Conservation (phyloP, 2,888 invertebrate genomes). For the Lasioglossum figueresi region DNA sequence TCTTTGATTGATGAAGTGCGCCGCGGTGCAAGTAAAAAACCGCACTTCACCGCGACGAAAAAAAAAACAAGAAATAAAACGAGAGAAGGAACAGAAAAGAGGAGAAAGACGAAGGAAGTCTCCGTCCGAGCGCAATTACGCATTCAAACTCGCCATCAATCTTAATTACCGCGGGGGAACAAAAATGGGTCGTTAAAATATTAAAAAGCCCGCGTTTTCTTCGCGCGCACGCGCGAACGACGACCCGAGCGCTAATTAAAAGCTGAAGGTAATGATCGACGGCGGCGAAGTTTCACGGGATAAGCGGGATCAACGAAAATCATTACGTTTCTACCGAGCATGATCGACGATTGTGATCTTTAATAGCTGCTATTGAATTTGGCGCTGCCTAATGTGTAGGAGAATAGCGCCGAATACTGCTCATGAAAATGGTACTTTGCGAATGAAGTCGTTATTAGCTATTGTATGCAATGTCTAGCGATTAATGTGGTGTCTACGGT, state of each 20-base stretch:
- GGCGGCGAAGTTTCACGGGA: conserved; percentile 17
- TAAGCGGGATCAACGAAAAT: conserved; percentile 8
- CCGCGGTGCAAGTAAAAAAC: conserved; percentile 39
- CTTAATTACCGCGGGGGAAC: conserved; percentile 67
- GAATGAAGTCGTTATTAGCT: not conserved
- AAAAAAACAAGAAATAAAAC: not conserved
- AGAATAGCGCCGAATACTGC: not conserved
- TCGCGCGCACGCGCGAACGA: conserved; percentile 31
- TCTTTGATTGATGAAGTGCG: conserved; percentile 71
- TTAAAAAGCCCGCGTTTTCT: conserved; percentile 63
- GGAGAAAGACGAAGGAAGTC: conserved; percentile 48
- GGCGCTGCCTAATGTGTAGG: not conserved
- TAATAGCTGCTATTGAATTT: not conserved
- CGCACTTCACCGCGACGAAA: not conserved
- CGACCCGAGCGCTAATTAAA: conserved; percentile 61
- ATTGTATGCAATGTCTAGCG: not conserved
- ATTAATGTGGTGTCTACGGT: not conserved
- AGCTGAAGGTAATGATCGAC: conserved; percentile 56
- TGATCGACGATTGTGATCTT: not conserved
- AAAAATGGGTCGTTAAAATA: conserved; percentile 72
- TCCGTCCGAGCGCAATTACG: conserved; percentile 70
- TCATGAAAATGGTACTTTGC: not conserved
- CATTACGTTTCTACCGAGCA: not conserved
- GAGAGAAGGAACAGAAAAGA: conserved; percentile 17
- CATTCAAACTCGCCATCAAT: conserved; percentile 72